A percentile compares a stretch with the other conserved stretches of the same genome.
phyloP scores from a whole-genome alignment of 2,888 invertebrate genomes.

The Lobophora halterata region DNA sequence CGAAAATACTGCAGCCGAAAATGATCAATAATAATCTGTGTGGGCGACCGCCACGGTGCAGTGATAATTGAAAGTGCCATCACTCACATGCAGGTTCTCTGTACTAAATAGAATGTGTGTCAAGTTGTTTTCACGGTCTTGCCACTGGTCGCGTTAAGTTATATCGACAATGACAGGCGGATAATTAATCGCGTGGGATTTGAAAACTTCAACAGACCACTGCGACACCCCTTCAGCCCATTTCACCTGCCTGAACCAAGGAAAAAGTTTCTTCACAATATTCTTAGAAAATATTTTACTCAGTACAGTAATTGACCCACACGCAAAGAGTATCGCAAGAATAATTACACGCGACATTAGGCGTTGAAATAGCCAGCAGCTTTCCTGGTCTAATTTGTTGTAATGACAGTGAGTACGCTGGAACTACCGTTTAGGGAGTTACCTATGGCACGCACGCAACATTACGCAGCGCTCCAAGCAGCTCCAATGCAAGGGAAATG shows the following conservation, averaged over 20 bases:
- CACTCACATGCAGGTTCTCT: conserved; percentile 62
- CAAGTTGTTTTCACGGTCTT: conserved; percentile 73
- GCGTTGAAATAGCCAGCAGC: conserved; percentile 43
- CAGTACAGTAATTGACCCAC: conserved; percentile 21
- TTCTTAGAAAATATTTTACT: conserved; percentile 20
- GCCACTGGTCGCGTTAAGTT: conserved; percentile 44
- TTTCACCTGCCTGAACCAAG: conserved; percentile 5
- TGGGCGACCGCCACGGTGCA: conserved; percentile 58
- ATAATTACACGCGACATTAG: conserved; percentile 35
- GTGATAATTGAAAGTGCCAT: conserved; percentile 76
- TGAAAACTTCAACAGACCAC: conserved; percentile 15
- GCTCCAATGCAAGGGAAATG: conserved; percentile 57
- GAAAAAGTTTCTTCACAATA: conserved; percentile 24
- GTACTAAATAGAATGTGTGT: conserved; percentile 69
- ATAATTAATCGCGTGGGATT: conserved; percentile 27
- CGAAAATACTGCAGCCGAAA: conserved; percentile 62
- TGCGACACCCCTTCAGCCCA: neutral
- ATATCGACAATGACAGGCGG: conserved; percentile 61
- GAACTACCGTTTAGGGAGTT: conserved; percentile 46
- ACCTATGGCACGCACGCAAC: conserved; percentile 66
- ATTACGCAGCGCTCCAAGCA: conserved; percentile 62
- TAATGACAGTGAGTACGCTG: conserved; percentile 42
- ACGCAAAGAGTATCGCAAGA: conserved; percentile 31
- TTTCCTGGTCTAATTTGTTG: conserved; percentile 52
- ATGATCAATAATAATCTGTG: conserved; percentile 57